Evolutionary conservation across 2,888 invertebrate genomes (phyloP), one percentile per base, ranked within the genome.

Genomic region (Chironomus tentans): DNA sequence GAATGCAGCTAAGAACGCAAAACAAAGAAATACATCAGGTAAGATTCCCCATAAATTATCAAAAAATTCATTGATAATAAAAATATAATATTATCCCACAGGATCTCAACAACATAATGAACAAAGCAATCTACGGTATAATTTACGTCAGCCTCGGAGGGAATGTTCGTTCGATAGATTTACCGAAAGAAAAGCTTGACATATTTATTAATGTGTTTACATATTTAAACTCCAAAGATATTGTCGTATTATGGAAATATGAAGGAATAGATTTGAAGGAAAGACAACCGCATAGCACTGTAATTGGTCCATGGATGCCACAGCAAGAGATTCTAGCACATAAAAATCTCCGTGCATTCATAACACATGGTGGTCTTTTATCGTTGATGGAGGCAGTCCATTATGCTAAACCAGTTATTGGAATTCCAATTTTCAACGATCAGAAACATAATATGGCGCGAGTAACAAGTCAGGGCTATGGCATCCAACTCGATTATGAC

Each of bases 361-460:
- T 89, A 77, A 87, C 87, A 7, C 87, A 88, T 79, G 88, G 87
- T 38, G 89, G 88, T 0, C 82, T 87, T 68, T 83, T 88, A 79
- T 87, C 87, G 77, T 82, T 85, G 12, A 86, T 86, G 77, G 89
- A 89, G 80, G 83, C 88, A 0, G 82, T 87, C 24, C 82, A 84
- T 77, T 82, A 83, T 56, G 83, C 82, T 24, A 85, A 85, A 50
- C 86, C 87, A 2, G 82, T 87, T 72, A 80, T 88, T 72, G 85
- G 86, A 61, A 83, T 88, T 77, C 87, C 87, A 48, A 81, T 87
- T 28, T 83, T 84, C 56, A 84, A 84, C 22, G 87, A 87, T 78
- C 87, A 87, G 78, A 80, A 83, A 70, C 81, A 83, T 3, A 85
- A 87, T 79, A 83, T 85, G 78, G 82, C 82, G 62, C 83, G 85